phyloP scores from a whole-genome alignment of 1,140 invertebrate genomes.

The Danaus melanippus region DNA sequence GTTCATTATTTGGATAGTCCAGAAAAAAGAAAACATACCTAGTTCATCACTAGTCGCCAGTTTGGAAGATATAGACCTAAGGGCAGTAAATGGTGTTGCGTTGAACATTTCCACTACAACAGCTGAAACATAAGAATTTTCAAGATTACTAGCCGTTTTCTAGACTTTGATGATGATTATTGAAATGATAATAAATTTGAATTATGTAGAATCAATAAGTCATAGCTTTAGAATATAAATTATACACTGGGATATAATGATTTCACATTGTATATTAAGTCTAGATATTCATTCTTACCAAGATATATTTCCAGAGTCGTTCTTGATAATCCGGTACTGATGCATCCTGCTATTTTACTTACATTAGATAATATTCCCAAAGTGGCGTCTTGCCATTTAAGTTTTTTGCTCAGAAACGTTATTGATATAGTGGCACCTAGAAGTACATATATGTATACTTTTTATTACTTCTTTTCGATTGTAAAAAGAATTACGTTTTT shows the following conservation, averaged over 20 bases:
- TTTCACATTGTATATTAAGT: neutral
- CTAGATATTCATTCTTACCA: constrained; percentile 26
- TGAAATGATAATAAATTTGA: too few species aligned
- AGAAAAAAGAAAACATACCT: constrained; percentile 58
- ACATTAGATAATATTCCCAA: constrained; percentile 48
- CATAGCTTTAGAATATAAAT: too few species aligned
- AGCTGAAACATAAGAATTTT: constrained; percentile 62
- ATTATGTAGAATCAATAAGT: too few species aligned
- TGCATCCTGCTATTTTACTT: constrained; percentile 45
- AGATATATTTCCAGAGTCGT: constrained; percentile 49
- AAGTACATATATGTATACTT: constrained; percentile 18
- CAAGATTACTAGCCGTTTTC: too few species aligned
- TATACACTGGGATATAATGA: constrained; percentile 41
- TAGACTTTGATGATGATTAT: too few species aligned
- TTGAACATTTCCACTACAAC: constrained; percentile 83
- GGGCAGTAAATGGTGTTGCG: constrained; percentile 84
- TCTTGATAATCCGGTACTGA: constrained; percentile 40
- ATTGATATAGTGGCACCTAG: constrained; percentile 53
- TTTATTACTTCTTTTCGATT: too few species aligned
- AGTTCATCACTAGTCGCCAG: constrained; percentile 81
- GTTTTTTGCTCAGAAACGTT: constrained; percentile 49
- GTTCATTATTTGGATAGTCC: too few species aligned
- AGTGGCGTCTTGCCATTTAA: constrained; percentile 53
- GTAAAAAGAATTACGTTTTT: too few species aligned
- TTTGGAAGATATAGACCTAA: constrained; percentile 86